Evolutionary conservation across 2,888 invertebrate species (phyloP).

Genomic region (Macrophya alboannulata): DNA sequence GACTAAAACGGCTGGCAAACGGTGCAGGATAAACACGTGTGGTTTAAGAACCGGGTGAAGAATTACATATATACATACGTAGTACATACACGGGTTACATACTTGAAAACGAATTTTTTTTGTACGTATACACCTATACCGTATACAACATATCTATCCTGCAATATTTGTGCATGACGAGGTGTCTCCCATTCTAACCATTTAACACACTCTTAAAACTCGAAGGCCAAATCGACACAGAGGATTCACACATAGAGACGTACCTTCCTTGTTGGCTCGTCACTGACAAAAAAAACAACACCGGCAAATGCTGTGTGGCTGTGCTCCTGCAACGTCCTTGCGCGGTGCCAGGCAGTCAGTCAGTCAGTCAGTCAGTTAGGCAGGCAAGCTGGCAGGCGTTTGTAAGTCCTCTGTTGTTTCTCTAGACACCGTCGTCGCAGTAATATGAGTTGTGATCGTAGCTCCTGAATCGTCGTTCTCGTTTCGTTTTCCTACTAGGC

Average conservation of each 20-base stretch:
- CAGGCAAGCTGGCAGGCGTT: neutral
- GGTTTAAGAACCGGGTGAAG: neutral
- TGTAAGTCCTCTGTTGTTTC: constrained; percentile 11
- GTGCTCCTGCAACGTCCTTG: constrained; percentile 38
- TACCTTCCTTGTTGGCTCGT: constrained; percentile 24
- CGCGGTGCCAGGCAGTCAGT: constrained; percentile 18
- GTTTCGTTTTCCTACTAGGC: constrained; percentile 1
- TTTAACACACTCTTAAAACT: constrained; percentile 15
- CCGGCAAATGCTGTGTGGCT: constrained; percentile 1
- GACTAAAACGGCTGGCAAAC: constrained; percentile 11
- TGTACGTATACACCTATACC: too few species aligned
- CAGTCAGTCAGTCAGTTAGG: constrained; percentile 23
- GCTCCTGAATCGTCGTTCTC: constrained; percentile 12
- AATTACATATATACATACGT: neutral
- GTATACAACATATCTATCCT: neutral
- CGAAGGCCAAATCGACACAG: constrained; percentile 12
- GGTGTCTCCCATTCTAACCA: neutral
- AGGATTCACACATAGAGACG: neutral
- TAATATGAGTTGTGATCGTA: constrained; percentile 11
- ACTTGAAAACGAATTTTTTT: neutral
- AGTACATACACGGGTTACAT: neutral
- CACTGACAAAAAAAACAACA: neutral
- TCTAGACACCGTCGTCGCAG: constrained; percentile 11
- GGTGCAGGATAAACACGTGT: constrained; percentile 7
- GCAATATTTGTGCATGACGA: constrained; percentile 15